Percentiles rank a stretch among this genome's conserved stretches.
Evolutionary conservation across 2,797 vertebrate species (phyloP).

Genomic region (Novumbra hubbsi): DNA sequence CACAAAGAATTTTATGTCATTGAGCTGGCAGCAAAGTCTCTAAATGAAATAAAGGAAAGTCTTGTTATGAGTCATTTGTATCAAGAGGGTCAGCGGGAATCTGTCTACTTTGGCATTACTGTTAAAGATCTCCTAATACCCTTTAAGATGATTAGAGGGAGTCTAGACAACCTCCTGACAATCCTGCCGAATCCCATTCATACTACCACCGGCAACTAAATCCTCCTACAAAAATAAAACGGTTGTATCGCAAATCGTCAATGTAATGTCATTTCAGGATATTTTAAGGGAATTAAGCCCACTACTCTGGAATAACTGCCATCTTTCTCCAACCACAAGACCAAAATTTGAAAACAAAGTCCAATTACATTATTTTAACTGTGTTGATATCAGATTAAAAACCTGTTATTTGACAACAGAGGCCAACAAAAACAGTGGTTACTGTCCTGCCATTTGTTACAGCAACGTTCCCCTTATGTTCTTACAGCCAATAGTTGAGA

Average conservation of each 20-base stretch:
- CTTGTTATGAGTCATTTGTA: neutral
- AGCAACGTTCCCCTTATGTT: too few species aligned
- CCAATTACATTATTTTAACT: neutral
- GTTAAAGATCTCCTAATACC: neutral
- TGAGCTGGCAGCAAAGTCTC: neutral
- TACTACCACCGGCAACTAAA: neutral
- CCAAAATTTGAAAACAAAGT: neutral
- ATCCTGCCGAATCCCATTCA: neutral
- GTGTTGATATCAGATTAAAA: neutral
- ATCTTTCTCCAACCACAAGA: neutral
- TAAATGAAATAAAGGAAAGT: neutral
- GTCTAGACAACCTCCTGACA: neutral
- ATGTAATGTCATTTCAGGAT: neutral
- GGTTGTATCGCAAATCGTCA: neutral
- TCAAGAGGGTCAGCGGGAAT: constrained; percentile 2
- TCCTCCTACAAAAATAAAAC: neutral
- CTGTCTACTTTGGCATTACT: constrained; percentile 1
- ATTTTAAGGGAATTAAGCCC: neutral
- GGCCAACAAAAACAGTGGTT: neutral
- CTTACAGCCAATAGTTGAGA: too few species aligned
- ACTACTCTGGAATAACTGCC: neutral
- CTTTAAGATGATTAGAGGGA: neutral
- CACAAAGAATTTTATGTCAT: too few species aligned
- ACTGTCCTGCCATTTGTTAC: neutral
- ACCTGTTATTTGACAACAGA: neutral